Evolutionary conservation across 2,888 invertebrate genomes (phyloP).

Genomic region (Cartodere bifasciata): DNA sequence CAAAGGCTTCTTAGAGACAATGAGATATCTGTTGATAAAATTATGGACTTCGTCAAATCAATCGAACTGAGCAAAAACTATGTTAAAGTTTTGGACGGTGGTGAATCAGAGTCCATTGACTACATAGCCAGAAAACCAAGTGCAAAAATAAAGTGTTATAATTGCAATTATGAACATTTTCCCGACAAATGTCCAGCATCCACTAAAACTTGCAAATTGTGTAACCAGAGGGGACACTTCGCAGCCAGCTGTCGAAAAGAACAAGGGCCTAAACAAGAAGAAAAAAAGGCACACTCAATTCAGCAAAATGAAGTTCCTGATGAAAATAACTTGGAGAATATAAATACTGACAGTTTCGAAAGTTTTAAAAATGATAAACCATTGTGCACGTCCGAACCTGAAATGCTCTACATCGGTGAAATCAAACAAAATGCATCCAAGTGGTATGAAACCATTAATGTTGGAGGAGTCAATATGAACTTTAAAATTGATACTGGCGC

Average conservation of each 20-base stretch:
- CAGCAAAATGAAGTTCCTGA: too few species aligned
- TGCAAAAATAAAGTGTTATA: slow-evolving; percentile 2
- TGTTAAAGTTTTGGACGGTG: slow-evolving; percentile 5
- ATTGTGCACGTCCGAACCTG: too few species aligned
- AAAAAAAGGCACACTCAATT: too few species aligned
- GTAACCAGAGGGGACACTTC: slow-evolving; percentile 1
- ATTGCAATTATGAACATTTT: slow-evolving; percentile 2
- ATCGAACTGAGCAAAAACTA: slow-evolving; percentile 8
- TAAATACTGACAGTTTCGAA: too few species aligned
- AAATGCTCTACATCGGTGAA: too few species aligned
- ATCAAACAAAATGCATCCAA: too few species aligned
- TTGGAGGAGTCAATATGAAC: not conserved
- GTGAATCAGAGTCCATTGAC: slow-evolving; percentile 2
- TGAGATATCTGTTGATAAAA: slow-evolving; percentile 11
- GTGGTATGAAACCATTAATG: not conserved
- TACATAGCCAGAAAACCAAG: not conserved
- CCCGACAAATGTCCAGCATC: slow-evolving; percentile 4
- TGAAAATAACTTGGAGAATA: too few species aligned
- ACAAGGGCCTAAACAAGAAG: not conserved
- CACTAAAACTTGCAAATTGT: slow-evolving; percentile 4
- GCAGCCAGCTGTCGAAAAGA: slow-evolving; percentile 1
- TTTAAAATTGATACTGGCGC: slow-evolving; percentile 1
- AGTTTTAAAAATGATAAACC: too few species aligned
- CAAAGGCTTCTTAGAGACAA: slow-evolving; percentile 14
- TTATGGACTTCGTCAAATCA: slow-evolving; percentile 11